These are phyloP conservation scores for Sander lucioperca DNA, from an alignment of 2,113 vertebrate genomes.

Conservation along the genomic window DNA sequence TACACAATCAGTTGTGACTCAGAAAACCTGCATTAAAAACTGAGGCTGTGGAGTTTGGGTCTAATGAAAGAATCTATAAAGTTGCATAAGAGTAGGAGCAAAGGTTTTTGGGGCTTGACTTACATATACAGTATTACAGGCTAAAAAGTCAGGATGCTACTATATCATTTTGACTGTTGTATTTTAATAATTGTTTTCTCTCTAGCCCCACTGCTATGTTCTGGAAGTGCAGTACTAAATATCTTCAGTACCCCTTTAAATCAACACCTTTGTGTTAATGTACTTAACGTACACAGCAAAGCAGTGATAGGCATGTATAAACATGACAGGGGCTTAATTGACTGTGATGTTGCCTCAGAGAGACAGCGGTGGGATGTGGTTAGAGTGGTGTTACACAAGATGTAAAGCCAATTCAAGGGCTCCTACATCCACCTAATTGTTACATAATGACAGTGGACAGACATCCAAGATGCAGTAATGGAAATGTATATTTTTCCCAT, in stretches of 20 bases:
- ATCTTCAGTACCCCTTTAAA: not conserved
- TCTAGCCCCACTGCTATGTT: not conserved
- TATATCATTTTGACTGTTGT: not conserved
- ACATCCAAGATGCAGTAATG: conserved; percentile 47
- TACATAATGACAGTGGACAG: conserved; percentile 34
- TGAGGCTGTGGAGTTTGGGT: not conserved
- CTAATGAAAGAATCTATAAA: not conserved
- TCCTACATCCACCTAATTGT: conserved; percentile 33
- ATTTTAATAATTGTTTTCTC: not conserved
- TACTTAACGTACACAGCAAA: conserved; percentile 36
- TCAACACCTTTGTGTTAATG: conserved; percentile 30
- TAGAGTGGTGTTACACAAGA: conserved; percentile 29
- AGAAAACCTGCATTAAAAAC: not conserved
- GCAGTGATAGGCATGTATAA: conserved; percentile 40
- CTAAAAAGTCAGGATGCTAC: not conserved
- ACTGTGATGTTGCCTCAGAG: conserved; percentile 43
- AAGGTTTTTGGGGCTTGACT: not conserved
- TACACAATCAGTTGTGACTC: not conserved
- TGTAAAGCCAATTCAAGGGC: conserved; percentile 28
- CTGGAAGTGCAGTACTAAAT: not conserved
- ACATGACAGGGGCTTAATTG: conserved; percentile 42
- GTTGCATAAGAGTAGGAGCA: not conserved
- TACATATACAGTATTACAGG: not conserved
- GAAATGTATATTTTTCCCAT: conserved; percentile 32
- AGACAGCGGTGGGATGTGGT: conserved; percentile 48